Conservation (phyloP, 2,888 invertebrate genomes). For the Eupsilia transversa region DNA sequence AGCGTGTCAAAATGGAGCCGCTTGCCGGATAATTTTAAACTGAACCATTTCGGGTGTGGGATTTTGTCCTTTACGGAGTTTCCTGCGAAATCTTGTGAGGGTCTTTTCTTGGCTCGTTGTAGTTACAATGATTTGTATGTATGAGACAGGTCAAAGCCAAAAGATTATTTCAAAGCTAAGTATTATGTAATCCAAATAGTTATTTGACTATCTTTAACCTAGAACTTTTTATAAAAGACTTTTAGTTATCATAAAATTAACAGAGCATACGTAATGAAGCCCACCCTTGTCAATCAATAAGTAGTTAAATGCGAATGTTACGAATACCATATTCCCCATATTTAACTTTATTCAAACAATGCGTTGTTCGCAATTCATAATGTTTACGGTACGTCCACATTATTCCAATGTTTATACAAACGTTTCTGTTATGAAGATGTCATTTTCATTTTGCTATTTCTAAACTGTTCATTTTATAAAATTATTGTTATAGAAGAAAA, state of each 20-base stretch:
- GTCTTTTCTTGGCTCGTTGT: background rate
- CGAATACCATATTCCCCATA: constrained; percentile 1
- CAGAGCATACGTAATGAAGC: background rate
- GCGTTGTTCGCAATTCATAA: constrained; percentile 26
- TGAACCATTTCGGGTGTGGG: constrained; percentile 13
- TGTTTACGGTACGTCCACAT: constrained; percentile 28
- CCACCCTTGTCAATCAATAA: background rate
- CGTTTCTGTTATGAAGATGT: constrained; percentile 24
- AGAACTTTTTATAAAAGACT: too few relatives aligned
- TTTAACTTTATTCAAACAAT: constrained; percentile 25
- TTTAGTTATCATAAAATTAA: background rate
- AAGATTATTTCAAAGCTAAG: background rate
- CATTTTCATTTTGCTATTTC: constrained; percentile 16
- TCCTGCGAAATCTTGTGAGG: background rate
- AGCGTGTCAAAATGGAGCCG: constrained; percentile 36
- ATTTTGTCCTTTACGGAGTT: constrained; percentile 7
- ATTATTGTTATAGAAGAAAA: background rate
- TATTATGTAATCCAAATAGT: background rate
- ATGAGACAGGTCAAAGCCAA: background rate
- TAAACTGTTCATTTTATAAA: background rate
- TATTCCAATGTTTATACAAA: constrained; percentile 22
- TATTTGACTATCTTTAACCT: background rate
- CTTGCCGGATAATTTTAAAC: constrained; percentile 32
- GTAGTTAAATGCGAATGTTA: constrained; percentile 3
- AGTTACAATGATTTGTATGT: background rate